Evolutionary conservation across 2,113 vertebrate genomes (phyloP).

Genomic region (Cacatua alba): DNA sequence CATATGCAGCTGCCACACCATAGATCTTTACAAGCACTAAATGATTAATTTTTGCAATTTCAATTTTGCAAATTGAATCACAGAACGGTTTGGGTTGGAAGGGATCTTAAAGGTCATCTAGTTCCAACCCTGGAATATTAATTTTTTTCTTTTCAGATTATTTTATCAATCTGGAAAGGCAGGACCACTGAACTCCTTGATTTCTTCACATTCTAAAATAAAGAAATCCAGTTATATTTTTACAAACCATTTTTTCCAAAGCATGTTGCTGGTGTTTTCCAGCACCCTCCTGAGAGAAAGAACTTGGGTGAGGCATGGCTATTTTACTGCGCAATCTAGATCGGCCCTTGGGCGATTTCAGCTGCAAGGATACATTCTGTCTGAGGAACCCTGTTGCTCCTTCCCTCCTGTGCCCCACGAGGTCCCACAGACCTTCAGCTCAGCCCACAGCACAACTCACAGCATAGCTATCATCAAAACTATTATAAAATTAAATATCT

Average conservation of each 20-base stretch:
- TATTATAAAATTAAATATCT: not conserved
- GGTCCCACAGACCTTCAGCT: not conserved
- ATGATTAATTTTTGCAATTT: not conserved
- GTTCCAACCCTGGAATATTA: not conserved
- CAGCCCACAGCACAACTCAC: not conserved
- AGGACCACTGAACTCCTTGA: not conserved
- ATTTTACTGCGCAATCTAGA: not conserved
- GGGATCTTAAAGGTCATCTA: not conserved
- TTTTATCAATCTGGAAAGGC: not conserved
- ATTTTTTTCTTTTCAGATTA: not conserved
- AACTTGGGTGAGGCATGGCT: rapidly evolving
- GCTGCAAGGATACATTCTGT: not conserved
- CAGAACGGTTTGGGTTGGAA: not conserved
- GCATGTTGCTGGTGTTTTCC: not conserved
- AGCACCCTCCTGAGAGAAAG: not conserved
- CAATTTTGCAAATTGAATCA: not conserved
- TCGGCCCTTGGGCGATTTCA: not conserved
- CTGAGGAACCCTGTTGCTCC: not conserved
- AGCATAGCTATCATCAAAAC: not conserved
- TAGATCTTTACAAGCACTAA: not conserved
- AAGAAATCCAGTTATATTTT: not conserved
- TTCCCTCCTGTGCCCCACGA: no score
- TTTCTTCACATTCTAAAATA: not conserved
- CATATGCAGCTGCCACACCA: not conserved
- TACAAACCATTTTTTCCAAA: not conserved